Percentiles rank a stretch among this genome's conserved stretches.
Evolutionary conservation across 2,797 vertebrate genomes (phyloP).

Genomic region (Takifugu rubripes): DNA sequence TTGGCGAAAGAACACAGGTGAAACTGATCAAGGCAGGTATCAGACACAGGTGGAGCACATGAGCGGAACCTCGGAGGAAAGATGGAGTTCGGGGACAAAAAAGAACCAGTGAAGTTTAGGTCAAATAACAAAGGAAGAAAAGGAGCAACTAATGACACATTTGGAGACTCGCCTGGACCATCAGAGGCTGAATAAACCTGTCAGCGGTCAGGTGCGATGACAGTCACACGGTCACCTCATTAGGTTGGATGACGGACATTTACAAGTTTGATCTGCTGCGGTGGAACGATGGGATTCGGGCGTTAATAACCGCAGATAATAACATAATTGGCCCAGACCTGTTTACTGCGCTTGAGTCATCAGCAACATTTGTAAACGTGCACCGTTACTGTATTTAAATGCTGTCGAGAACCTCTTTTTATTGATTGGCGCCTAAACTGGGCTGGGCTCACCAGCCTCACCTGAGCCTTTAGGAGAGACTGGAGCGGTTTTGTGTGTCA

Average conservation of each 20-base stretch:
- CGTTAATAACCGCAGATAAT: not conserved
- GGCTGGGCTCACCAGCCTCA: too few species aligned
- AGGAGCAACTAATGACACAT: too few species aligned
- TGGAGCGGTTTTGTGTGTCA: too few species aligned
- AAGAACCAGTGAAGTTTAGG: too few species aligned
- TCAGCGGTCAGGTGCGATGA: too few species aligned
- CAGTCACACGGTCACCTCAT: too few species aligned
- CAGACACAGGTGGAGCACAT: not conserved
- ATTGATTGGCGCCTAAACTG: not conserved
- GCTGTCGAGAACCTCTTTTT: not conserved
- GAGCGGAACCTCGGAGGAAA: too few species aligned
- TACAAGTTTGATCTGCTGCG: not conserved
- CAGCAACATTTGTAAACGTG: not conserved
- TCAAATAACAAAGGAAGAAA: too few species aligned
- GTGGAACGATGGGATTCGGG: not conserved
- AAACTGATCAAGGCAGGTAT: not conserved
- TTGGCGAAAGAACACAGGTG: not conserved
- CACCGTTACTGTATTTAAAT: not conserved
- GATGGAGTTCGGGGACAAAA: too few species aligned
- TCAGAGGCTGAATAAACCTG: too few species aligned
- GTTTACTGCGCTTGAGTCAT: not conserved
- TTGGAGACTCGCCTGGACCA: too few species aligned
- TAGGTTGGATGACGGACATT: not conserved
- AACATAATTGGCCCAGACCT: not conserved
- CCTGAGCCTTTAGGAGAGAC: too few species aligned